Evolutionary conservation across 2,113 vertebrate species (phyloP), one percentile per base, ranked within the genome.

Genomic region (Amblyornis subalaris): DNA sequence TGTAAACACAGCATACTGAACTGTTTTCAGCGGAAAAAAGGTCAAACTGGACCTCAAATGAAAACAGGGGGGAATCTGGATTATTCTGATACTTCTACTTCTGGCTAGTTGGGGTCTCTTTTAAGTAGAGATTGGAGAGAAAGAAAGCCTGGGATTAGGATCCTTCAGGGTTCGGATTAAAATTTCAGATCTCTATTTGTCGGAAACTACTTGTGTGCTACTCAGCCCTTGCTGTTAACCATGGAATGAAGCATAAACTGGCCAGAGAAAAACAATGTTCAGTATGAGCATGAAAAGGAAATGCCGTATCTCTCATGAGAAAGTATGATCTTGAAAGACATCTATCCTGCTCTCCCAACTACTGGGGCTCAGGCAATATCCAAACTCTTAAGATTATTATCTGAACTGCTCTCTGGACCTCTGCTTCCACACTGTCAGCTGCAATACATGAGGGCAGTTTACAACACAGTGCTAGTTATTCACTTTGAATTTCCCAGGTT

Each of bases 401-500:
- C 95, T 94, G 85, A 96, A 96, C 73, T 96, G 95, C 95, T 94
- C 95, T 95, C 96, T 93, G 82, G 93, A 94, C 73, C 91, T 95
- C 93, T 76, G 81, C 83, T 88, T 94, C 94, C 83, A 70, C 93
- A 96, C 94, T 88, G 86, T 78, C 96, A 97, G 96, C 93, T 96
- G 93, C 75, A 97, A 94, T 91, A 95, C 58, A 51, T 86, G 85
- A 95, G 45, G 93, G 92, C 89, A 96, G 96, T 96, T 97, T 97
- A 97, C 92, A 91, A 17, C 24, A 88, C 45, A 79, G 92, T 33
- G 70, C 83, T 81, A 96, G 94, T 73, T 96, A 92, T 76, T 89
- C 90, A 93, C 80, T 96, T 95, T 69, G 44, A 97, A 95, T 97
- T 96, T 97, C 93, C 78, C 90, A 94, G 92, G 95, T 96, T 96